Evolutionary conservation across 2,888 invertebrate species (phyloP), one percentile per base, ranked within the genome.

Genomic region (Ophonus ardosiacus): DNA sequence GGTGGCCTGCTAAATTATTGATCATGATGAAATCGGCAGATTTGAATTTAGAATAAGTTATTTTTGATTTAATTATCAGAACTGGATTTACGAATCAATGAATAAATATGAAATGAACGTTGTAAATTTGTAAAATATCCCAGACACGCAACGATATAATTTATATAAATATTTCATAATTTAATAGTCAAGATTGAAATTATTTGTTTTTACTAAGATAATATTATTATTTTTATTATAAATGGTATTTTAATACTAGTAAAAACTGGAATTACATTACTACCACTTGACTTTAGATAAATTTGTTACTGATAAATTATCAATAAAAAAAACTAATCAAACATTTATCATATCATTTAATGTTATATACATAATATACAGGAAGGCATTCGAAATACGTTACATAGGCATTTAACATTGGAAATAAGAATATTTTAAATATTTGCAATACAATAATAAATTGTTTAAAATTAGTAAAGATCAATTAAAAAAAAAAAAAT

Each of bases 1-100:
- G 71, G 43, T 74, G 68, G 40, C 68, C 43, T 74, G 71, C 18
- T 51, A 43, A 43, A 74, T 74, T 74, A 74, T 74, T 43, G 71
- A 74, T 43, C n/a, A 74, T 68, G 68, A 68, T 15, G 68, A 68
- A 68, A 68, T 68, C 68, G 38, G 15, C 68, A n/a, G 38, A 68
- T 68, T 38, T 68, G 68, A 68, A 68, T 68, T n/a, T 10, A 24
- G 68, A 68, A 68, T 68, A 68, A 38, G 38, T 38, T 68, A 68
- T 31, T 68, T n/a, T 38, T 68, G 68, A 31, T 68, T 15, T 68
- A 68, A 68, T 68, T 68, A 68, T 7, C n/a, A 38, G 38, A 68
- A 15, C 68, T 38, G 31, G 68, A 68, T 15, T 13, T 31, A 68
- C 18, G 24, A 63, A 63, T 63, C 63, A 63, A 24, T 63, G 63